Evolutionary conservation across 2,113 vertebrate species (phyloP).

Genomic region (Hemiprocne comata): DNA sequence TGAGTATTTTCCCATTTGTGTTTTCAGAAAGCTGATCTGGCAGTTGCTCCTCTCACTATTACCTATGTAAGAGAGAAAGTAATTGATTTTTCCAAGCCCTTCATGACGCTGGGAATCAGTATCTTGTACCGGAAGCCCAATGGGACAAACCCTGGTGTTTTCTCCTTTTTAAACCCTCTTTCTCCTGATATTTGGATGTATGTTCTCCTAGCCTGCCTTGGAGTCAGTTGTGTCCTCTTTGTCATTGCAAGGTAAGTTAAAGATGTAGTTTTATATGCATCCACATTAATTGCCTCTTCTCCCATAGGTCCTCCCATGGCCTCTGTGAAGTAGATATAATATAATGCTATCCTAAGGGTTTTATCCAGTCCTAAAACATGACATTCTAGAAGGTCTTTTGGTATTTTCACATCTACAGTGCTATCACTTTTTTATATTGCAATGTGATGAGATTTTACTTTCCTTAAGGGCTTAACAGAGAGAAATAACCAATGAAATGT

Average conservation of each 20-base stretch:
- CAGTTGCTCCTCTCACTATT: constrained; percentile 96
- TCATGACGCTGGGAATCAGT: constrained; percentile 98
- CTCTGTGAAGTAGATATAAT: background rate
- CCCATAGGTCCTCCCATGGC: background rate
- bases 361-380: background rate
- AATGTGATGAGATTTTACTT: background rate
- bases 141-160: constrained; percentile 95
- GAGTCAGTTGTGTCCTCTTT: constrained; percentile 97
- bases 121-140: constrained; percentile 98
- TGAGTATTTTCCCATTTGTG: background rate
- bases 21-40: constrained; percentile 93
- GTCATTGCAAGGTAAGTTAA: constrained; percentile 93
- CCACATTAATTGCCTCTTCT: background rate
- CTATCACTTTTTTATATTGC: background rate
- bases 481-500: background rate
- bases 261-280: background rate
- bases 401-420: background rate
- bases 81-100: constrained; percentile 98
- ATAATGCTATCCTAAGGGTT: background rate
- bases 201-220: constrained; percentile 93
- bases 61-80: constrained; percentile 97
- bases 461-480: background rate
- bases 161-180: constrained; percentile 95
- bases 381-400: background rate
- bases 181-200: constrained; percentile 99